Base-by-base conservation (phyloP, 53 echinoderm and acorn worm species). In the Holothuria scabra region DNA sequence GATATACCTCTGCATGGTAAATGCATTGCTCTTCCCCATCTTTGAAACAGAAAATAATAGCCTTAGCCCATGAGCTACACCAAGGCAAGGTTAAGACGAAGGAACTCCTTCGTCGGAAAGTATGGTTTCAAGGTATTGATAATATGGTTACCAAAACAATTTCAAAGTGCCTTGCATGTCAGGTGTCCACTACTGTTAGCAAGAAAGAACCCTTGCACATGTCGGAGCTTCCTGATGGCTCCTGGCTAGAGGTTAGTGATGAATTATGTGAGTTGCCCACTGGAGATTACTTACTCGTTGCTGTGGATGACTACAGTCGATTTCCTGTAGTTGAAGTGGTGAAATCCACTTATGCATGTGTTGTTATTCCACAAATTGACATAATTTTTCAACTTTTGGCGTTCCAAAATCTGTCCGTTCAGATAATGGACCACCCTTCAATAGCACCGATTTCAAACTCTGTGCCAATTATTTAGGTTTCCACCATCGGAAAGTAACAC, bases 351-450 rank as follows among this genome's bases (percentile, higher is more conserved):
- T 90, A 86, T 66, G 82, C 82, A 34, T 76, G 61, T 56, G 90
- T 79, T 35, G 85, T 80, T 23, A 81, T 86, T 48, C 90, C 90
- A 19, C 79, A 90, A 86, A 67, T 90, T 16, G 86, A 90, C 85
- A 65, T 65, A 20, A 64, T 90, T 55, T 86, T 86, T 49, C 81
- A n/a, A 60, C 78, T 59, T 82, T 82, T 41, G 86, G 90, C 13
- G 70, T 84, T 14, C 90, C 83, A 8, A 29, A 34, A 16, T 23
- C 58, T 6, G 79, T 90, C 0, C 63, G 61, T 56, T 82, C 86
- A 64, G 76, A 90, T 56, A 90, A 90, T 86, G 78, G 86, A 25
- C 86, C 84, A 19, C 89, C 89, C 20, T 89, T 84, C 46, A 88
- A 86, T 44, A 75, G 78, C 20, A 5, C 61, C 25, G 88, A 88